phyloP scores from a whole-genome alignment of 2,113 vertebrate species.

The Pavo muticus region DNA sequence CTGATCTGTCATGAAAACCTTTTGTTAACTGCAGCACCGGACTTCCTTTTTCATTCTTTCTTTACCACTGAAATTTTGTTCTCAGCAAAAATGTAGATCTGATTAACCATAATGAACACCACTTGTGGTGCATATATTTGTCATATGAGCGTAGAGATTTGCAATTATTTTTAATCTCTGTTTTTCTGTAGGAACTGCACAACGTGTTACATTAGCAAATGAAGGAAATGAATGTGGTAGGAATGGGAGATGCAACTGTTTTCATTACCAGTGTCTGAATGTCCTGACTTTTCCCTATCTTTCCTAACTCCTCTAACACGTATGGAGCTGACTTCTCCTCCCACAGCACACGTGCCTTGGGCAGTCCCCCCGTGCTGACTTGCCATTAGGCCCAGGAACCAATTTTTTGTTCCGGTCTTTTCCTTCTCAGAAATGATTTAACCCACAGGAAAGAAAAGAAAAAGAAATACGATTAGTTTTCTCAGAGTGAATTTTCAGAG shows the following conservation, averaged over 20 bases:
- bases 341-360: neutral
- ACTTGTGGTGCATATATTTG: neutral
- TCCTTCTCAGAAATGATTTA: neutral
- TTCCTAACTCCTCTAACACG: neutral
- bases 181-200: neutral
- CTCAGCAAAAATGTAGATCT: neutral
- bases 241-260: neutral
- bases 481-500: neutral
- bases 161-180: neutral
- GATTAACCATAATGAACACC: neutral
- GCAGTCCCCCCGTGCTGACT: neutral
- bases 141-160: neutral
- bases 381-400: neutral
- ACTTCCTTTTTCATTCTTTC: neutral
- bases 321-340: neutral
- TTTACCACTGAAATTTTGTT: neutral
- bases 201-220: accelerated
- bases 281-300: accelerated
- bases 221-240: neutral
- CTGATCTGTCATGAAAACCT: neutral
- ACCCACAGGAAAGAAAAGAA: neutral
- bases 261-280: neutral
- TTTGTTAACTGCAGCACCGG: neutral
- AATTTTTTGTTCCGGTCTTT: neutral
- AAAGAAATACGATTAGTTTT: neutral